Percentiles rank a stretch among this genome's conserved stretches.
Conservation (phyloP, 2,888 invertebrate species). For the Isotomurus palustris region DNA sequence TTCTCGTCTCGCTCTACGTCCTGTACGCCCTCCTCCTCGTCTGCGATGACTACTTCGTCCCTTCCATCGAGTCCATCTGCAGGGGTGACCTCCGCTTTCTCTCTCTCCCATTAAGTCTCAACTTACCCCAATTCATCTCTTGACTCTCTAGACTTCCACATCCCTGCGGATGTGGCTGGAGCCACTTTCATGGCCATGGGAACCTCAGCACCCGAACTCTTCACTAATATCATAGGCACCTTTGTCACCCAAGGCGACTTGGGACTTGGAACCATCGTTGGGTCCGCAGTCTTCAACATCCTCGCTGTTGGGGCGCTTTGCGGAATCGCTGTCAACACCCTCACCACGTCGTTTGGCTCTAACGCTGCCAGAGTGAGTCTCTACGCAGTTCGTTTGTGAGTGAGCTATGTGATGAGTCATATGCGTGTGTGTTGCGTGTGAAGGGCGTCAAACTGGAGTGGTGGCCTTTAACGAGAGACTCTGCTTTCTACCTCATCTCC, state of each 20-base stretch:
- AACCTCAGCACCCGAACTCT: constrained; percentile 75
- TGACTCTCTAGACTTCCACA: constrained; percentile 65
- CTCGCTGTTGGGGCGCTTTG: constrained; percentile 47
- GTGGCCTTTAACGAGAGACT: constrained; percentile 77
- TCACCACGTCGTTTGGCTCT: background rate
- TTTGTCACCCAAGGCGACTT: constrained; percentile 80
- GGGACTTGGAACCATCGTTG: constrained; percentile 48
- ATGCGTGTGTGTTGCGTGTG: constrained; percentile 38
- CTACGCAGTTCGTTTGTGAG: background rate
- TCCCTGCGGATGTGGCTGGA: constrained; percentile 84
- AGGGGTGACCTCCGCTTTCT: constrained; percentile 52
- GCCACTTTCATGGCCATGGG: constrained; percentile 68
- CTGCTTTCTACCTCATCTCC: constrained; percentile 68
- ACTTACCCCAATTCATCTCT: too few species aligned
- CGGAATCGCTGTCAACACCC: constrained; percentile 43
- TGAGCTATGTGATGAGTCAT: constrained; percentile 8
- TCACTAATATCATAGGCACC: constrained; percentile 61
- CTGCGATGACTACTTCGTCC: constrained; percentile 65
- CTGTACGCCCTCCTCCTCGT: constrained; percentile 62
- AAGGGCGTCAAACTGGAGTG: constrained; percentile 72
- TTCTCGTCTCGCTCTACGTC: constrained; percentile 59
- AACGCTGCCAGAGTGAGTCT: background rate
- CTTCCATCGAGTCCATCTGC: constrained; percentile 61
- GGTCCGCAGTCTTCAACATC: constrained; percentile 50
- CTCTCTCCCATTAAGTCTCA: too few species aligned